Conservation (phyloP, 2,888 invertebrate species). For the Notocelia uddmanniana region DNA sequence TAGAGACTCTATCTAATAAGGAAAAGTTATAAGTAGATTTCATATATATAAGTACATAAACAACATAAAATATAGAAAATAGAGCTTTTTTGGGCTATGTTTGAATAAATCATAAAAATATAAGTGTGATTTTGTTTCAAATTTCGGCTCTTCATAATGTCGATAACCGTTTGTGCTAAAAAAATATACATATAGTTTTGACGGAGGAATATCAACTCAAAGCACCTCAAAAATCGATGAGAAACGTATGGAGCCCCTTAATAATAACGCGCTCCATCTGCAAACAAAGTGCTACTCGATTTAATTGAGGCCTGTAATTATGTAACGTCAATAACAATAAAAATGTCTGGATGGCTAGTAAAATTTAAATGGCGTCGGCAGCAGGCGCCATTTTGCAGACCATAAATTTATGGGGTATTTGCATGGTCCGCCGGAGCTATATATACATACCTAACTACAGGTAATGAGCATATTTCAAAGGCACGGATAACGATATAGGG, state of each 20-base stretch:
- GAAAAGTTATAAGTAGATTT: no score
- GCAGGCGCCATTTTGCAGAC: constrained; percentile 23
- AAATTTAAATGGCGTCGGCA: constrained; percentile 27
- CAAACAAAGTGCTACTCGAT: constrained; percentile 29
- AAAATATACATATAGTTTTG: no score
- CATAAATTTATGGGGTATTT: constrained; percentile 33
- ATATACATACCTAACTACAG: neutral
- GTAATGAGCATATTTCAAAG: constrained; percentile 7
- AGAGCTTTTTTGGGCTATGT: no score
- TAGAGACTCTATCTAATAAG: no score
- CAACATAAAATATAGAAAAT: no score
- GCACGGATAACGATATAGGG: neutral
- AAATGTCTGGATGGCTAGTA: constrained; percentile 25
- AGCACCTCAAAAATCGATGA: no score
- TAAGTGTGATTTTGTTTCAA: no score
- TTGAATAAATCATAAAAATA: no score
- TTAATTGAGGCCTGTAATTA: constrained; percentile 36
- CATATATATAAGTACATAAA: no score
- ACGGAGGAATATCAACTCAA: no score
- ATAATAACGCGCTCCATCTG: constrained; percentile 20
- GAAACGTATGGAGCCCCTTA: neutral
- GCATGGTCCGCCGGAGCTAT: constrained; percentile 9
- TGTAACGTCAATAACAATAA: constrained; percentile 40
- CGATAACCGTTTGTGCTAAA: no score
- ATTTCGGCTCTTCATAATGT: no score